phyloP scores from a whole-genome alignment of 1,140 invertebrate species.

The Drosophila biarmipes region DNA sequence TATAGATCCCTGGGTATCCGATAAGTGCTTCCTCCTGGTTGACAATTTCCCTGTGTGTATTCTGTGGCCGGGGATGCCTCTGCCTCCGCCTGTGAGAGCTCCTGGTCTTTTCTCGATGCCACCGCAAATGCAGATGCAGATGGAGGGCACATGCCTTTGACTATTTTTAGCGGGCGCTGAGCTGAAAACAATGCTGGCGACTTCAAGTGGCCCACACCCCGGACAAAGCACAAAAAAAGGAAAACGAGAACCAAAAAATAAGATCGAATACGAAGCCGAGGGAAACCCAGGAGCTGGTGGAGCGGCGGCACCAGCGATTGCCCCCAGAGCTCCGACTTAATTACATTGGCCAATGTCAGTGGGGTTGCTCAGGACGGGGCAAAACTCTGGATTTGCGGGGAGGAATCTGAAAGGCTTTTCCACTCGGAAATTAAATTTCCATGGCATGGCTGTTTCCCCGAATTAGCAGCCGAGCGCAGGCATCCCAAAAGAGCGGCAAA shows the following conservation, averaged over 20 bases:
- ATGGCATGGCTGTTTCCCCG: slow-evolving; percentile 1
- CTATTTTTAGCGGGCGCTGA: slow-evolving; percentile 63
- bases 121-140: slow-evolving; percentile 42
- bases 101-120: slow-evolving; percentile 10
- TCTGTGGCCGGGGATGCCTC: slow-evolving; percentile 4
- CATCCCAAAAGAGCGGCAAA: neutral
- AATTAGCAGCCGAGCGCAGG: slow-evolving; percentile 14
- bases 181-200: slow-evolving; percentile 61
- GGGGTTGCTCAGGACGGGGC: neutral
- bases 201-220: slow-evolving; percentile 69
- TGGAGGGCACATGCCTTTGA: slow-evolving; percentile 57
- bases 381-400: slow-evolving; percentile 7
- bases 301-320: slow-evolving; percentile 11
- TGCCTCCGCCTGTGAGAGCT: slow-evolving; percentile 1
- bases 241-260: neutral
- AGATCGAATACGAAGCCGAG: neutral
- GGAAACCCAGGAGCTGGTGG: slow-evolving; percentile 13
- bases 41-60: slow-evolving; percentile 8
- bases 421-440: slow-evolving; percentile 39
- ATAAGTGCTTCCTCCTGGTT: slow-evolving; percentile 1
- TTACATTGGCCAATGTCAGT: slow-evolving; percentile 41
- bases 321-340: slow-evolving; percentile 25
- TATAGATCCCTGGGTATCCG: neutral
- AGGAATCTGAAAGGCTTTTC: slow-evolving; percentile 29
- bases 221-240: slow-evolving; percentile 5